Evolutionary conservation across 2,888 invertebrate genomes (phyloP), one percentile per base, ranked within the genome.

Genomic region (Brachyptera putata): DNA sequence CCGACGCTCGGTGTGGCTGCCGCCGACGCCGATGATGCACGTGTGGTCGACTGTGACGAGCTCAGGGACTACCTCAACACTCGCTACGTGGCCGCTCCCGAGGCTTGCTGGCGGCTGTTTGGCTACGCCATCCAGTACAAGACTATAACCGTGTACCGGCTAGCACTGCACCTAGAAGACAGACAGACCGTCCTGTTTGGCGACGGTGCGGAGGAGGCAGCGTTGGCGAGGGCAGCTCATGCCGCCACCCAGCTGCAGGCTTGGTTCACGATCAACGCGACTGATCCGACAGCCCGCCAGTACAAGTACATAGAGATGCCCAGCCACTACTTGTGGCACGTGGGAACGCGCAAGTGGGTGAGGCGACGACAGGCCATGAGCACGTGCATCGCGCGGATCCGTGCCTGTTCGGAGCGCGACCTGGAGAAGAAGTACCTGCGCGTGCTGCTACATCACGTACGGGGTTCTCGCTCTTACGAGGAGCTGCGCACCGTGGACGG

Each of bases 401-500:
- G 70, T 58, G 67, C 68, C 41, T 69, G 71, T 22, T 66, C 69
- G 68, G 69, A 69, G 37, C 70, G 58, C 14, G 63, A 71, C 26
- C 34, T 41, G 37, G 69, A 70, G 64, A 70, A 70, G 56, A 71
- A 66, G 62, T 70, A 68, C 66, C 66, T 72, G 59, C 66, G 70
- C 7, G 61, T 72, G 61, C 53, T 72, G 53, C 60, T 72, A 56
- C 61, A 67, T 5, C 66, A 69, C 61, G 68, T 73, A 11, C 68
- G 67, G 53, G 70, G 71, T 2, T 72, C 72, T 62, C 71, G 69
- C 46, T 72, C 71, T 61, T 71, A 71, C 57, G 11, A 66, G 64
- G 14, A 63, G 41, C 61, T 74, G 48, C 62, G 71, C 69, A 74
- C 72, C 61, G 70, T 75, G 46, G 65, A 74, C 69, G 72, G 70